Evolutionary conservation across 1,140 invertebrate genomes (phyloP), one percentile per base, ranked within the genome.

Genomic region (Nasonia longicornis): DNA sequence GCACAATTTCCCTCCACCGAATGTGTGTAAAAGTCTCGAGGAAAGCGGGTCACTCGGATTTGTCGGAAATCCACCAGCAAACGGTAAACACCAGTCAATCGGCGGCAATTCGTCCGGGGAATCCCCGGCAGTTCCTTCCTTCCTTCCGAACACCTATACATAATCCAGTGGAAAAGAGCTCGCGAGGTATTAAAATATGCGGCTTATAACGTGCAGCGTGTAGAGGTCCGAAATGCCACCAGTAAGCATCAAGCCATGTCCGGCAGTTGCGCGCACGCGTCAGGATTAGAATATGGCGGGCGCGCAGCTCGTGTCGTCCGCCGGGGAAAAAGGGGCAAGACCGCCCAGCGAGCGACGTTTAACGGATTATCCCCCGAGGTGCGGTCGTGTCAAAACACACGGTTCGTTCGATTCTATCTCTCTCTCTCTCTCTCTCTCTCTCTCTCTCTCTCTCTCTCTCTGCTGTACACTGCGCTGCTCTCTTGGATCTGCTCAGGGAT

Each of bases 371-470:
- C 88, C 84, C 84, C 82, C 71, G 84, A 88, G 87, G 86, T 89
- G 86, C 86, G 86, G 84, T 88, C 85, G 85, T 89, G 89, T 90
- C 88, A 91, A 90, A 91, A 90, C 89, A 81, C 48, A 88, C 76
- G 77, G 82, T 78, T 82, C 80, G 70, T 79, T 82, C 16, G 20
- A 58, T 58, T 58, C 20, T 58, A 20, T 58, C 12, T 1, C 48
- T 16, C 2, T 35, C 12, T 1, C 48, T 16, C 2, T 35, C 12
- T 1, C 48, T 16, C 2, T 35, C 12, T 1, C 2, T 35, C 12
- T 1, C 48, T 16, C 2, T 35, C 12, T 1, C 48, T 16, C 2
- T 35, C 22, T 22, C 22, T 22, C 14, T 1, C 48, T 3, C 2
- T 35, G 31, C 31, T 35, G 31, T 6, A 35, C 4, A 35, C 31